Base-by-base conservation (phyloP, 2,797 vertebrate species). In the Protonibea diacanthus region DNA sequence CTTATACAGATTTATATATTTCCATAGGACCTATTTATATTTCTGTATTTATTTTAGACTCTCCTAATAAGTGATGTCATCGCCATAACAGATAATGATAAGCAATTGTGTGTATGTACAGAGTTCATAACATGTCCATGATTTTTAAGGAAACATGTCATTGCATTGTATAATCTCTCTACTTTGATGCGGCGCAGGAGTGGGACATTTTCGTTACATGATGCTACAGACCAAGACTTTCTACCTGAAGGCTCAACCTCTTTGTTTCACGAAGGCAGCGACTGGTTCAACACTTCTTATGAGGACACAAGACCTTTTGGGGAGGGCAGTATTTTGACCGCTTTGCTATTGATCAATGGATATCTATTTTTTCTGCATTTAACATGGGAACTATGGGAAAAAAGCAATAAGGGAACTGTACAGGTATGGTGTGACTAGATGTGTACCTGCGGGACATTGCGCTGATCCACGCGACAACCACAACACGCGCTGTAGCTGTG, bases 331-430 rank as follows among this genome's bases (percentile, higher is more conserved):
- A 80, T 91, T 93, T 91, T 91, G 89, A 93, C 80, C 45, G 84
- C 85, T 93, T 94, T 93, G 90, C 89, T 91, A 91, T 91, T 77
- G 83, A 92, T 90, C 86, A 87, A 71, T 82, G 91, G 90, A 94
- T 88, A 90, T 93, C 84, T 89, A 87, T 94, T 92, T 93, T 91
- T 91, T 90, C 91, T 92, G 91, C 86, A 81, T 92, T 92, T 82
- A 87, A 86, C 87, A 88, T 15, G 47, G 85, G 83, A 86, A 85
- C 80, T 78, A 65, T 72, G 70, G 81, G 74, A 78, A 83, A 38
- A 89, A 91, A 95, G 95, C 95, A 95, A 95, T 95, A 95, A 96
- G 84, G 89, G 85, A 89, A 80, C 76, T 93, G 88, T 92, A 88
- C 78, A 85, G 82, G 85, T 90, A 76, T 79, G 88, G 72, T 90